A percentile compares a stretch with the other conserved stretches of the same genome.
phyloP scores from a whole-genome alignment of 1,140 invertebrate species.

The Drosophila sechellia region DNA sequence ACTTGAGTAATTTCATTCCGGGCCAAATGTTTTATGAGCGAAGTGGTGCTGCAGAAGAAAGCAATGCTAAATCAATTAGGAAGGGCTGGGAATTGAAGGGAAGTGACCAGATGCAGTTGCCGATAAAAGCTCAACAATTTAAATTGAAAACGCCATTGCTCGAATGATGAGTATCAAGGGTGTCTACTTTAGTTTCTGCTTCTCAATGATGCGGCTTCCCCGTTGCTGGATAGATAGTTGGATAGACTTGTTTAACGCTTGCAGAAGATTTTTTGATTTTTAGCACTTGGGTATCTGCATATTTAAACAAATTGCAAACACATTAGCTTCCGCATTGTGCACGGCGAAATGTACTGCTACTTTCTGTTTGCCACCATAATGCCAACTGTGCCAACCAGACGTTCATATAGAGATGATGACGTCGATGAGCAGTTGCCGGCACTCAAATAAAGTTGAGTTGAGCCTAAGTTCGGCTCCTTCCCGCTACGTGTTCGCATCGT shows the following conservation, averaged over 20 bases:
- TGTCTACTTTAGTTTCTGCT: not conserved
- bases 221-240: no score
- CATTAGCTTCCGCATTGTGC: no score
- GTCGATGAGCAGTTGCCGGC: slow-evolving; percentile 27
- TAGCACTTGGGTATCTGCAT: no score
- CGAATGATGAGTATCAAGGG: slow-evolving; percentile 6
- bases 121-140: slow-evolving; percentile 53
- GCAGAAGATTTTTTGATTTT: no score
- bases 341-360: no score
- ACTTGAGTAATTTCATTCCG: slow-evolving; percentile 60
- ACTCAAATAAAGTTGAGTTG: slow-evolving; percentile 19
- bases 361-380: no score
- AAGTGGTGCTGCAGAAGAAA: slow-evolving; percentile 45
- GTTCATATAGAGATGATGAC: not conserved
- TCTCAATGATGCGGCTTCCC: not conserved
- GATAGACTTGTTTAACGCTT: no score
- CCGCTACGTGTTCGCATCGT: not conserved
- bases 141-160: slow-evolving; percentile 50
- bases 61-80: slow-evolving; percentile 60
- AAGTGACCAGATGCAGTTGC: slow-evolving; percentile 4
- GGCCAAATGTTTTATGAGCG: slow-evolving; percentile 61
- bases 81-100: not conserved
- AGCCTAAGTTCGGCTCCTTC: slow-evolving; percentile 12
- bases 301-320: no score
- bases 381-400: no score